Evolutionary conservation across 2,888 invertebrate species (phyloP), one percentile per base, ranked within the genome.

Genomic region (Syrphus vitripennis): DNA sequence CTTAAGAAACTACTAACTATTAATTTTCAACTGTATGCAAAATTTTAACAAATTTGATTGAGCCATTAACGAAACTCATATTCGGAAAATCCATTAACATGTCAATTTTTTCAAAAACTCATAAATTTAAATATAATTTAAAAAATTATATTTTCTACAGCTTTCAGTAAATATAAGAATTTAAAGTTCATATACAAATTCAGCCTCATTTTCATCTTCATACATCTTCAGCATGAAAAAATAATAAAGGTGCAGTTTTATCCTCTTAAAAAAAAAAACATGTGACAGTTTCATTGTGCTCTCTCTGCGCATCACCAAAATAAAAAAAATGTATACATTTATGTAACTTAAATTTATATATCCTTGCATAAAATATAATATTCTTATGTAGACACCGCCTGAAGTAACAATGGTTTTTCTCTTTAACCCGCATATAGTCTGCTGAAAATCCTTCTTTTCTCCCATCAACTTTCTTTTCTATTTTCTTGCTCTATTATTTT

Each of bases 351-450:
- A 12, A 48, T 61, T 78, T 19, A 4, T 29, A 26, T 48, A 7
- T 9, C n/a, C n/a, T n/a, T n/a, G n/a, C n/a, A n/a, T n/a, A n/a
- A n/a, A n/a, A 19, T 45, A 19, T 65, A 10, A 14, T 31, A 74
- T 74, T 79, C 53, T 50, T 48, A 3, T 14, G 45, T 70, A 86
- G 86, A 86, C 86, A 86, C 69, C 63, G 69, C 81, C 69, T 55
- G 12, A 69, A 57, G 69, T 82, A 67, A 59, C 65, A 59, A 69
- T 71, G 50, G 37, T 19, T 37, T 40, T 34, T 53, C 53, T 50
- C 31, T 74, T 21, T 21, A 37, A 16, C 29, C 16, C 61, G 19
- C 34, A 40, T 14, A n/a, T 42, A 21, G 59, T 78, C 70, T 59
- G 42, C 34, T 42, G 5, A 12, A 69, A 55, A 19, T 69, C 16